Evolutionary conservation across 1,140 invertebrate genomes (phyloP), one percentile per base, ranked within the genome.

Genomic region (Drosophila bifasciata): DNA sequence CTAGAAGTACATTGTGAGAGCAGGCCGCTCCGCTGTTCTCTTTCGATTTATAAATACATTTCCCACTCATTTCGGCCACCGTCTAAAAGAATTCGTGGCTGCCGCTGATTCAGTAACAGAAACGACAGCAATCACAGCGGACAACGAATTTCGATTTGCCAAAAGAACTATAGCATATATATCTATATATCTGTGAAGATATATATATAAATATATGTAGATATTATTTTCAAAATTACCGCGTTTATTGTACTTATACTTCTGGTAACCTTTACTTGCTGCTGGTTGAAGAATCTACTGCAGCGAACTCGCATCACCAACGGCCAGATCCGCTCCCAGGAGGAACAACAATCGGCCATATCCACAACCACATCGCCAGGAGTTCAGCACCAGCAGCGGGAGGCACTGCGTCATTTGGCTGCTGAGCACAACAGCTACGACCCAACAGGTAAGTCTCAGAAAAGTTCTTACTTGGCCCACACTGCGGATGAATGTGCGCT

Each of bases 1-100:
- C 41, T 45, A 23, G 43, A 56, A 40, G 61, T 63, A 51, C 43
- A 53, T 36, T 11, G 32, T 13, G 11, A 2, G 9, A 48, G 36
- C 19, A 39, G 17, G 15, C 23, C 13, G 40, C 43, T 45, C 43
- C 3, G 32, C 32, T 39, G 32, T 50, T 60, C 50, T 63, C 81
- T 77, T 68, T 72, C 56, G 49, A 21, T 81, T 86, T 86, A 86
- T 76, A 88, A 86, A 86, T 86, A 86, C 61, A 67, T 69, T 78
- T 64, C 19, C 55, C 66, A 83, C 79, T 86, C 79, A 81, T 76
- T 28, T 60, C 17, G 51, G 56, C 60, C 53, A 25, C 49, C 61
- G 55, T 39, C 45, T 16, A 2, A 45, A 25, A 59, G 62, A 67
- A 70, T 32, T 56, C 63, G 45, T 13, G 32, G 32, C 19, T 44